Evolutionary conservation across 1,140 invertebrate species (phyloP).

Genomic region (Papilio glaucus): DNA sequence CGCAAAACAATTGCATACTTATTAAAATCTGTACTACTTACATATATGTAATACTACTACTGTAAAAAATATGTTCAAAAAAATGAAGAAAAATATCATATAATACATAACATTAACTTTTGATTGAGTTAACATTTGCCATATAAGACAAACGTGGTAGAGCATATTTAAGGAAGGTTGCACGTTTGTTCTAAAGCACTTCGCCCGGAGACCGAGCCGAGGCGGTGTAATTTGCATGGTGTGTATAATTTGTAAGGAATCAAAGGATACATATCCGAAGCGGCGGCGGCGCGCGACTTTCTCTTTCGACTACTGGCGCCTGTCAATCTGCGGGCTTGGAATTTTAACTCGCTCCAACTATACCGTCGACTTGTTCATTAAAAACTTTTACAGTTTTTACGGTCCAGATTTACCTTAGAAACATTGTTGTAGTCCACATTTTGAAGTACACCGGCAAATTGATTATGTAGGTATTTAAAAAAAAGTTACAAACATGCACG

Average conservation of each 20-base stretch:
- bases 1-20: too few relatives aligned
- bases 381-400: neutral
- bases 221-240: slow-evolving; percentile 27
- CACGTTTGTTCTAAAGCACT: slow-evolving; percentile 3
- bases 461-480: too few relatives aligned
- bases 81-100: too few relatives aligned
- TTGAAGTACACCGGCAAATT: neutral
- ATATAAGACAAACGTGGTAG: neutral
- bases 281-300: slow-evolving; percentile 20
- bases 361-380: neutral
- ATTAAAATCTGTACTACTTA: too few relatives aligned
- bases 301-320: slow-evolving; percentile 34
- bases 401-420: neutral
- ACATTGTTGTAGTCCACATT: neutral
- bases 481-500: too few relatives aligned
- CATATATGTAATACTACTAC: too few relatives aligned
- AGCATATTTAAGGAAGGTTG: slow-evolving; percentile 2
- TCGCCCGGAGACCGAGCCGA: neutral
- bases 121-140: too few relatives aligned
- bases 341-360: slow-evolving; percentile 5
- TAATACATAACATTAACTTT: too few relatives aligned
- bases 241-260: slow-evolving; percentile 30
- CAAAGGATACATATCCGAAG: slow-evolving; percentile 25
- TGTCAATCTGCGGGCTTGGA: slow-evolving; percentile 35
- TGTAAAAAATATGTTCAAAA: too few relatives aligned